A percentile compares a stretch with the other conserved stretches of the same genome.
Evolutionary conservation across 1,140 invertebrate genomes (phyloP).

Genomic region (Thereuonema tuberculata): DNA sequence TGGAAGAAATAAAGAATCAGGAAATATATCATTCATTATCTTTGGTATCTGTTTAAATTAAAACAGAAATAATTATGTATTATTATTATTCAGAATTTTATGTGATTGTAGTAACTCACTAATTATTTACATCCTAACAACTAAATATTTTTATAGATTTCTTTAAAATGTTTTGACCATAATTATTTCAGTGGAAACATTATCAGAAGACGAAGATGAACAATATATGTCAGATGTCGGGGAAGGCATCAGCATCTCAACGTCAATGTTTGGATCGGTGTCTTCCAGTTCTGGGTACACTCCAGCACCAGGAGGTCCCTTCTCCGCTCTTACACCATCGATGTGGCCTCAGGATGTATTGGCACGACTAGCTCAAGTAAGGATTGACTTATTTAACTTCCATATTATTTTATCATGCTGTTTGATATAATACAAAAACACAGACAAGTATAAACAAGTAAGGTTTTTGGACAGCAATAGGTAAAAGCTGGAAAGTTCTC

Average conservation of each 20-base stretch:
- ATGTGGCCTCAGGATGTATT: constrained; percentile 95
- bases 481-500: no score
- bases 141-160: not conserved
- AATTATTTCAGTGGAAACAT: constrained; percentile 45
- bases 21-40: not conserved
- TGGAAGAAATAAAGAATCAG: not conserved
- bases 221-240: constrained; percentile 30
- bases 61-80: not conserved
- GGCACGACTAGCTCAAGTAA: constrained; percentile 44
- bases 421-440: no score
- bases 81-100: not conserved
- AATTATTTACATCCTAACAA: not conserved
- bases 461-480: no score
- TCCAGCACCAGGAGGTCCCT: constrained; percentile 48
- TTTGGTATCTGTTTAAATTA: not conserved
- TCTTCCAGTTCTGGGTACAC: constrained; percentile 37
- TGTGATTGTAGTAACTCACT: not conserved
- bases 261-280: constrained; percentile 17
- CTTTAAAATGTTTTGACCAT: not conserved
- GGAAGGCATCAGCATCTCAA: constrained; percentile 39
- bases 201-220: constrained; percentile 71
- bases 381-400: not conserved
- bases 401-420: no score
- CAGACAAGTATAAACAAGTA: no score
- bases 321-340: constrained; percentile 78